Base-by-base conservation (phyloP, 2,797 vertebrate genomes). In the Dicrostonyx torquatus region DNA sequence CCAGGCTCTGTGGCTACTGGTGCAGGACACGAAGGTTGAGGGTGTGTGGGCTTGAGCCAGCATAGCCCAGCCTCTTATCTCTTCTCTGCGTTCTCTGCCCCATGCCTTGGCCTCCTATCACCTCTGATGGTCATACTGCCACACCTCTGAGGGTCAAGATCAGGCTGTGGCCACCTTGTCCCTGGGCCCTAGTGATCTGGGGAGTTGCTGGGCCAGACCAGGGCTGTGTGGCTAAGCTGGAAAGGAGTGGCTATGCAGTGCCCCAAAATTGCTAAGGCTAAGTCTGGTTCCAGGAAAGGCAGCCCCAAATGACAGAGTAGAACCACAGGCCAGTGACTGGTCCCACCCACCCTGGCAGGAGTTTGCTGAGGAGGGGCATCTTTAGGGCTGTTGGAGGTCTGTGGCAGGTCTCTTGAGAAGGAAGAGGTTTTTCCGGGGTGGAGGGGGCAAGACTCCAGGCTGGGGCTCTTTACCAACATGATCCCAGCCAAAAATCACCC, bases 271-370 rank as follows among this genome's bases (percentile, higher is more conserved):
- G 94, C 97, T 96, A 93, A 95, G 97, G 95, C 95, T 20, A 22
- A 90, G 88, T 70, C 97, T 86, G 15, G 90, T 97, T 97, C 97
- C 97, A 96, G 97, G 96, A 97, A 97, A 97, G 66, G 89, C 29
- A 93, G 96, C 96, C 96, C 95, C 90, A 97, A 97, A 97, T 97
- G 96, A 97, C 92, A 97, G 97, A 84, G 95, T 93, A 77, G 95
- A 96, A 87, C 96, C 96, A 70, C 95, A 96, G 95, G 90, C 88
- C 94, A 48, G 92, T 90, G 94, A 94, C 96, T 62, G 29, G 86
- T 45, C 60, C 96, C 55, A 11, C 97, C 96, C 92, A 92, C 92
- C 72, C 87, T 89, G 91, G 97, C 93, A 86, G 45, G 91, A 94
- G 80, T 55, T 62, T 11, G n/a, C 45, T 77, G 43, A 84, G 83